Percentiles rank a stretch among this genome's conserved stretches.
Conservation (phyloP, 2,113 vertebrate species). For the Girardinichthys multiradiatus region DNA sequence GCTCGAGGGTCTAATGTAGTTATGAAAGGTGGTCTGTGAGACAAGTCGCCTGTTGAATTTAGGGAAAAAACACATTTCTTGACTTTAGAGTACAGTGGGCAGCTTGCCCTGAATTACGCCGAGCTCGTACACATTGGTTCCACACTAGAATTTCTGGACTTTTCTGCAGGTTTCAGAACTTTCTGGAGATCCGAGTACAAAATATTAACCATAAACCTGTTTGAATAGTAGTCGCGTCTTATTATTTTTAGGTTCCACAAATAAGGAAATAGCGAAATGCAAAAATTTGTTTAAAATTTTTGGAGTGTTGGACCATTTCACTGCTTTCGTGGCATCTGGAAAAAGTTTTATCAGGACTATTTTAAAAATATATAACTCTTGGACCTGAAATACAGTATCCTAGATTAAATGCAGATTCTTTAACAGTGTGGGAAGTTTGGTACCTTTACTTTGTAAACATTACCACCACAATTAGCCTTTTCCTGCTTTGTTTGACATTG, state of each 20-base stretch:
- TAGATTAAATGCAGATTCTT: neutral
- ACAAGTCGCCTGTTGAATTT: no score
- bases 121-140: no score
- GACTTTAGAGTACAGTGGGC: no score
- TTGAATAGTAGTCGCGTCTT: neutral
- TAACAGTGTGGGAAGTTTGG: neutral
- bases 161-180: neutral
- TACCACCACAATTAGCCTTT: no score
- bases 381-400: neutral
- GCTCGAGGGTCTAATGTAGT: slow-evolving; percentile 9
- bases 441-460: no score
- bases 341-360: neutral
- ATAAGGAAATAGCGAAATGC: neutral
- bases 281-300: neutral
- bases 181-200: neutral
- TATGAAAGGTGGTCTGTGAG: neutral
- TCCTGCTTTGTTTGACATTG: no score
- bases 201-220: neutral
- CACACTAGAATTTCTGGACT: neutral
- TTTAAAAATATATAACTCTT: neutral
- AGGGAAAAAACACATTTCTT: neutral
- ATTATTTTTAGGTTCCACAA: neutral
- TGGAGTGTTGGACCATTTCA: neutral
- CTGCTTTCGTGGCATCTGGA: neutral
- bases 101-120: neutral